Conservation (phyloP, 2,797 vertebrate species). For the Nannoperca obscura region DNA sequence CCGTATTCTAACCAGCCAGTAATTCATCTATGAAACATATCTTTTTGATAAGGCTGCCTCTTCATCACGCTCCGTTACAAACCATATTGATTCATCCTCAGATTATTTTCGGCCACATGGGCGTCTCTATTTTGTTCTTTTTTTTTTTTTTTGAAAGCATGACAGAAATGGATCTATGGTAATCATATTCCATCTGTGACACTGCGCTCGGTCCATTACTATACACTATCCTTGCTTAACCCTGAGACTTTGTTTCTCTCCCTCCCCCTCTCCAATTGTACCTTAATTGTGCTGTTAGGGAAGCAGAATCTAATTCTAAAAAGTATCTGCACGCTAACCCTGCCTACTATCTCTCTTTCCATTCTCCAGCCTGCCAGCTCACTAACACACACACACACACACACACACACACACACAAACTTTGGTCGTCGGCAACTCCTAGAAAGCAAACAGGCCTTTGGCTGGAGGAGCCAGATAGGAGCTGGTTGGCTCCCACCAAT, state of each 20-base stretch:
- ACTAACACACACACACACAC: slow-evolving; percentile 12
- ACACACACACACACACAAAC: slow-evolving; percentile 53
- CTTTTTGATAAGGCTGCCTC: slow-evolving; percentile 78
- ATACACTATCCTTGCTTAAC: slow-evolving; percentile 68
- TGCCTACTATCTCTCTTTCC: slow-evolving; percentile 65
- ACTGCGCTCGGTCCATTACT: slow-evolving; percentile 76
- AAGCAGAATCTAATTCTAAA: slow-evolving; percentile 83
- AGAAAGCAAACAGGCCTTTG: slow-evolving; percentile 82
- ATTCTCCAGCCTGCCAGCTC: slow-evolving; percentile 58
- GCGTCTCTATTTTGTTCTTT: slow-evolving; percentile 53
- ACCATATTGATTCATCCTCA: slow-evolving; percentile 77
- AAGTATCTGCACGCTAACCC: slow-evolving; percentile 74
- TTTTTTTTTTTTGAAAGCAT: slow-evolving; percentile 68
- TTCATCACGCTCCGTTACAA: slow-evolving; percentile 75
- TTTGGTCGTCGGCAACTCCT: slow-evolving; percentile 74
- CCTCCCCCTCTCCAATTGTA: slow-evolving; percentile 45
- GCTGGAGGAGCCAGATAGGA: slow-evolving; percentile 85
- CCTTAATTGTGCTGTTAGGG: slow-evolving; percentile 81
- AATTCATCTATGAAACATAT: slow-evolving; percentile 79
- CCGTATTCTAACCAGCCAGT: slow-evolving; percentile 56
- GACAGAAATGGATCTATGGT: slow-evolving; percentile 84
- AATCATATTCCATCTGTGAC: slow-evolving; percentile 84
- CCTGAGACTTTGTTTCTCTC: slow-evolving; percentile 52
- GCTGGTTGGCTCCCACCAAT: slow-evolving; percentile 81
- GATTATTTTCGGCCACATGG: slow-evolving; percentile 77